Percentiles rank a stretch among this genome's conserved stretches.
phyloP scores from a whole-genome alignment of 1,140 invertebrate species.

The Meloidogyne floridensis region DNA sequence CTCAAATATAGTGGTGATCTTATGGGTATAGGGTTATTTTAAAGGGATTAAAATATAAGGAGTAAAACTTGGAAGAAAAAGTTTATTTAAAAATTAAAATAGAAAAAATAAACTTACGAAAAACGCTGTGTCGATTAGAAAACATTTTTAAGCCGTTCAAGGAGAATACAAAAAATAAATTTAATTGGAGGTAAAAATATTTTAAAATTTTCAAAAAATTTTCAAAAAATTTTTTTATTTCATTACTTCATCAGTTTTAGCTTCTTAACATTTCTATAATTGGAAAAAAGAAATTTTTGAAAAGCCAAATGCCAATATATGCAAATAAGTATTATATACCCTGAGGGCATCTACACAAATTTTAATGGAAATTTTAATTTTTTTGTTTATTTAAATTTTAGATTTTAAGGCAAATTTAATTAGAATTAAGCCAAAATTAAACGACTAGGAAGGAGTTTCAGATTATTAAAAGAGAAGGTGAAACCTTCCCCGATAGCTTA shows the following conservation, averaged over 20 bases:
- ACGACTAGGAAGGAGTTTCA: no score
- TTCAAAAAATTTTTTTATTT: background rate
- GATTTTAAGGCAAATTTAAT: background rate
- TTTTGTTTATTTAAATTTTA: background rate
- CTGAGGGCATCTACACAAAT: background rate
- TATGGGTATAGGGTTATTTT: background rate
- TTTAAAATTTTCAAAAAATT: background rate
- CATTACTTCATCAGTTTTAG: background rate
- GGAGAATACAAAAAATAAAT: background rate
- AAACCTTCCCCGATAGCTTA: no score
- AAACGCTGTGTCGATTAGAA: background rate
- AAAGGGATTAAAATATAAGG: background rate
- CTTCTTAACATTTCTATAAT: conserved; percentile 1
- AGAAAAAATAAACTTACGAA: background rate
- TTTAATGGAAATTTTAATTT: background rate
- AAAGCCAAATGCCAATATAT: background rate
- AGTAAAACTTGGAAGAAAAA: background rate
- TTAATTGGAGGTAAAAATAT: background rate
- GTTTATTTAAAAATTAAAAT: background rate
- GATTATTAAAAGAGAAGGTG: no score
- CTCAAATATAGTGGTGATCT: background rate
- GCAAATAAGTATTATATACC: background rate
- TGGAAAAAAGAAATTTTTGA: background rate
- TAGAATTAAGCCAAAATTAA: background rate
- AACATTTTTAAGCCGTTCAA: background rate